A percentile compares a stretch with the other conserved stretches of the same genome.
Conservation (phyloP, 1,140 invertebrate genomes). For the Piezodorus guildinii region DNA sequence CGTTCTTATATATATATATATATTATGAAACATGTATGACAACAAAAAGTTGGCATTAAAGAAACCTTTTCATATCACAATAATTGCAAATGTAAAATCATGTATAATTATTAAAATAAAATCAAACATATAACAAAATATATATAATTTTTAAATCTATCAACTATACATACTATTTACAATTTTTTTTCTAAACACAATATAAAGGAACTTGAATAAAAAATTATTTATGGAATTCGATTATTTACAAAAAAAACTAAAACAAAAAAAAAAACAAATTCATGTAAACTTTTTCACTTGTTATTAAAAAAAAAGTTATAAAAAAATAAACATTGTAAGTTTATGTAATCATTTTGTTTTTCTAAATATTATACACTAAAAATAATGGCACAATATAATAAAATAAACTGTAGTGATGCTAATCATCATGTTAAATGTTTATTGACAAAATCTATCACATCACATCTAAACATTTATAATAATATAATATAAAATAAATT, state of each 20-base stretch:
- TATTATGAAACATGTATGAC: no score
- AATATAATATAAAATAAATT: not conserved
- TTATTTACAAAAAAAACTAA: slow-evolving; percentile 13
- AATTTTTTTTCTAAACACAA: not conserved
- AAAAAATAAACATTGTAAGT: not conserved
- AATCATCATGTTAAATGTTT: slow-evolving; percentile 1
- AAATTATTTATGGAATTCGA: not conserved
- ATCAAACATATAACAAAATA: slow-evolving; percentile 15
- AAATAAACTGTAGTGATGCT: slow-evolving; percentile 7
- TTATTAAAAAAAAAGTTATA: no score
- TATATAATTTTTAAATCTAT: slow-evolving; percentile 11
- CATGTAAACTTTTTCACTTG: not conserved
- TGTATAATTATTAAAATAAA: slow-evolving; percentile 4
- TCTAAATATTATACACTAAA: slow-evolving; percentile 1
- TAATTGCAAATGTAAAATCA: not conserved
- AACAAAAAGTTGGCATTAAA: not conserved
- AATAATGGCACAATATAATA: slow-evolving; percentile 4
- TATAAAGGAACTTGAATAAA: slow-evolving; percentile 12
- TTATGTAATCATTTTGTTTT: not conserved
- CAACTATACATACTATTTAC: slow-evolving; percentile 18
- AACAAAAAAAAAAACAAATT: not conserved
- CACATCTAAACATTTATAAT: slow-evolving; percentile 8
- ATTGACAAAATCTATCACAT: slow-evolving; percentile 1
- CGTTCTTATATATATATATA: no score
- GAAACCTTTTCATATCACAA: slow-evolving; percentile 5